These are phyloP conservation scores for Noctilio leporinus DNA, from an alignment of 2,113 vertebrate species.

Conservation along the genomic window DNA sequence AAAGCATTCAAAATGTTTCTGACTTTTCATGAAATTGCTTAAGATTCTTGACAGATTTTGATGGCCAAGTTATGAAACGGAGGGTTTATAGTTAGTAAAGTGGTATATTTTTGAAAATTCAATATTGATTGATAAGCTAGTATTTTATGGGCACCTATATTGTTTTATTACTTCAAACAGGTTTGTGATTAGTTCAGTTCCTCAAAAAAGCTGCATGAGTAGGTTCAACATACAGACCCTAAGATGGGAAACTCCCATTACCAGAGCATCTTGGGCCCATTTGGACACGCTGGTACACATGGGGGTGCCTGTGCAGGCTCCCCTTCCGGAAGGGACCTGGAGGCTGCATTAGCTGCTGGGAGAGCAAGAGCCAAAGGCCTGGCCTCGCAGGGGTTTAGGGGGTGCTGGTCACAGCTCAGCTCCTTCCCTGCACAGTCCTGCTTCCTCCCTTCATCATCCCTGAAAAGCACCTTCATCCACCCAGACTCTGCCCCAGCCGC, in stretches of 20 bases:
- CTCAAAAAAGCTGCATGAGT: background rate
- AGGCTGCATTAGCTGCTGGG: background rate
- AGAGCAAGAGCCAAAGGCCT: background rate
- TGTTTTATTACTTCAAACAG: background rate
- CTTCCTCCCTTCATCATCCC: background rate
- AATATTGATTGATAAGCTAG: background rate
- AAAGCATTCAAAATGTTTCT: background rate
- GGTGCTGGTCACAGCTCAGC: background rate
- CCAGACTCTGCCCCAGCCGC: background rate
- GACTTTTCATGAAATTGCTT: background rate
- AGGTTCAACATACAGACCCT: background rate
- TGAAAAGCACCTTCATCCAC: background rate
- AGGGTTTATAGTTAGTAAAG: background rate
- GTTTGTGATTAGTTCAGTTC: background rate
- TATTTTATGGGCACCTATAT: background rate
- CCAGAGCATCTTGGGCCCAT: background rate
- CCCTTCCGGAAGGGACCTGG: background rate
- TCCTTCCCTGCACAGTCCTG: background rate
- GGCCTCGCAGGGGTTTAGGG: background rate
- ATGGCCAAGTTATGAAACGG: background rate
- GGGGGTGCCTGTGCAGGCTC: background rate
- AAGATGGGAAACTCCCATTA: background rate
- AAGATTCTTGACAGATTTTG: background rate
- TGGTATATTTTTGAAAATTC: background rate
- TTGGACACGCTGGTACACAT: background rate